Base-by-base conservation (phyloP, 1,140 invertebrate species). In the Saxidomus purpurata region DNA sequence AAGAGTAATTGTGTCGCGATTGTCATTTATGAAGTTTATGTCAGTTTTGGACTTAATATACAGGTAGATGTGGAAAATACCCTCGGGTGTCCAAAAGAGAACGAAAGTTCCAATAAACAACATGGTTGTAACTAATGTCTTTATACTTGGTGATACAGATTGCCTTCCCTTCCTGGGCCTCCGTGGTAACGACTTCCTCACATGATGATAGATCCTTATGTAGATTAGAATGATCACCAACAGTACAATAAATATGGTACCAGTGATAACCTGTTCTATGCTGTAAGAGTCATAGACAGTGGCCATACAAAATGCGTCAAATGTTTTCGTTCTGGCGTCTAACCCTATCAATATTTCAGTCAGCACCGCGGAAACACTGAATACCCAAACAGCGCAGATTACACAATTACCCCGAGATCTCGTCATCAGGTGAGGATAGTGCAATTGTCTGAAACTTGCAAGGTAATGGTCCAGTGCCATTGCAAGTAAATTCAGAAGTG, bases 391-490 rank as follows among this genome's bases (percentile, higher is more conserved):
- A 17, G 96, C 95, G 13, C 97, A 95, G 80, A 98, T 97, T 15
- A 98, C 95, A 0, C 97, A 94, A 1, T 96, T 97, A 0, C 97
- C 97, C 63, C 97, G 97, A 19, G 97, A 95, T 34, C 96, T 95
- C 11, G 82, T 86, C 87, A 94, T 91, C 49, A 97, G 97, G 19
- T 97, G 97, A 90, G 98, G 97, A 94, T 98, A 98, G 17, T 97
- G 97, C 49, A 98, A 96, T 0, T 98, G 98, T 93, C 98, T 98
- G 3, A 98, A 97, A 47, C 98, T 98, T 0, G 98, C 98, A 91
- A 98, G 97, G 95, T 98, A 98, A 91, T 98, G 97, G 94, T 97
- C 97, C 34, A 97, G 93, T 9, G 97, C 97, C 25, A 98, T 95
- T 1, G 96, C 96, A 15, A 97, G 92, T 1, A 98, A 95, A 93